A percentile compares a stretch with the other conserved stretches of the same genome.
phyloP scores from a whole-genome alignment of 2,797 vertebrate species.

The Jordanella pulchra region DNA sequence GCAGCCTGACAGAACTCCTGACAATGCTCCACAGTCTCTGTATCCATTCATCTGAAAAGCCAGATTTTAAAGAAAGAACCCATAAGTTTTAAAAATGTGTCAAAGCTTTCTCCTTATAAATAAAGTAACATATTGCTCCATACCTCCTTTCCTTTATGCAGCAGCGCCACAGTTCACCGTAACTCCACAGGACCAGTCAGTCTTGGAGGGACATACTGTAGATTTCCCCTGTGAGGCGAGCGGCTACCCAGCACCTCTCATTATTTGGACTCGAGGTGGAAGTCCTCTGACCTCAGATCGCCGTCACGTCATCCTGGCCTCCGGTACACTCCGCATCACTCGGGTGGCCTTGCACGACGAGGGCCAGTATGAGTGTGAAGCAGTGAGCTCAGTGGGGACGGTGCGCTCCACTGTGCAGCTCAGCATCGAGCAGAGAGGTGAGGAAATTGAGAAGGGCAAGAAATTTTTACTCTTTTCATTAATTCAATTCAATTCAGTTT shows the following conservation, averaged over 20 bases:
- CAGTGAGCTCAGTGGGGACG: slow-evolving; percentile 91
- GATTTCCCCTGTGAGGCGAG: slow-evolving; percentile 94
- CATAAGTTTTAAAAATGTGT: too few relatives aligned
- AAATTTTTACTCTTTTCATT: not conserved
- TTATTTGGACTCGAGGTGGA: slow-evolving; percentile 96
- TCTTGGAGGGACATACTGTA: slow-evolving; percentile 91
- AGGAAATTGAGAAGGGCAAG: slow-evolving; percentile 20
- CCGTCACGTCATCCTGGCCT: slow-evolving; percentile 89
- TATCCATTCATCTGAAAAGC: not conserved
- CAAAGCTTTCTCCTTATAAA: not conserved
- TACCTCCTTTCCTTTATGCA: slow-evolving; percentile 46
- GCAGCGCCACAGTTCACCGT: slow-evolving; percentile 92
- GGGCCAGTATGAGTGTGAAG: slow-evolving; percentile 97
- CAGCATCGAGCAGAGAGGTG: slow-evolving; percentile 92
- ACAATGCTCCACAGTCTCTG: not conserved
- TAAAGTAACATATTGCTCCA: not conserved
- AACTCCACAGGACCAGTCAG: slow-evolving; percentile 89
- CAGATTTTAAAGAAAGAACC: not conserved
- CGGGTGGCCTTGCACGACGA: slow-evolving; percentile 92
- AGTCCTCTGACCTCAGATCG: slow-evolving; percentile 90
- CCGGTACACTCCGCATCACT: slow-evolving; percentile 89
- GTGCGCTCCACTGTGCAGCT: slow-evolving; percentile 84
- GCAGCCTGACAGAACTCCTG: not conserved
- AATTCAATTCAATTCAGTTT: too few relatives aligned
- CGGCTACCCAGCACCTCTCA: slow-evolving; percentile 92